phyloP scores from a whole-genome alignment of 2,113 vertebrate genomes.

The Perca flavescens region DNA sequence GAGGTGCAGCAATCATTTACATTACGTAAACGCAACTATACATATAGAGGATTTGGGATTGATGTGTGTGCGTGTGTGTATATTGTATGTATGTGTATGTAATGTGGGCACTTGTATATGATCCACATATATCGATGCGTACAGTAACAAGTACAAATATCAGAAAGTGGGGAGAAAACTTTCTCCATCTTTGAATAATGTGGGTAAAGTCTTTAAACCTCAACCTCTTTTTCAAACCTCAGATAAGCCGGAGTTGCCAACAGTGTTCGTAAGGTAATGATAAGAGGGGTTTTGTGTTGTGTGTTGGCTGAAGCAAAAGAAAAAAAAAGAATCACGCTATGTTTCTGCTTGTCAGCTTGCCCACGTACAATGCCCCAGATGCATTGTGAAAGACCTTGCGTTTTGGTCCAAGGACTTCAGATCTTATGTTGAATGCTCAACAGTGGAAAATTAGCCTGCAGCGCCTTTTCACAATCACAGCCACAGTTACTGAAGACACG shows the following conservation, averaged over 20 bases:
- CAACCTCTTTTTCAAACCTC: constrained; percentile 73
- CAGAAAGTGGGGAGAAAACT: background rate
- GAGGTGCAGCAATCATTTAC: background rate
- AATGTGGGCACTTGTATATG: background rate
- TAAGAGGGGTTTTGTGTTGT: constrained; percentile 49
- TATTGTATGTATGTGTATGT: background rate
- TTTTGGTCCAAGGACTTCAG: constrained; percentile 59
- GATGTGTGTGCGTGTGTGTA: background rate
- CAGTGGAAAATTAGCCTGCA: constrained; percentile 59
- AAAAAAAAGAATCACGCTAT: constrained; percentile 57
- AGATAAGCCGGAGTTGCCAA: constrained; percentile 80
- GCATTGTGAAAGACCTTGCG: constrained; percentile 75
- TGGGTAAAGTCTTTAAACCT: constrained; percentile 55
- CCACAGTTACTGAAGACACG: constrained; percentile 33
- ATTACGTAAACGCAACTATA: background rate
- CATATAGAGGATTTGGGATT: background rate
- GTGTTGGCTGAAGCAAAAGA: constrained; percentile 52
- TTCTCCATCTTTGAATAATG: constrained; percentile 20
- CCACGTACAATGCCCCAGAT: constrained; percentile 59
- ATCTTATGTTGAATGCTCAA: constrained; percentile 51
- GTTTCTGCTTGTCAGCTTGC: constrained; percentile 72
- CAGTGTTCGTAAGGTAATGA: constrained; percentile 79
- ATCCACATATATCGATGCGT: background rate
- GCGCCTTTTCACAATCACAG: constrained; percentile 47
- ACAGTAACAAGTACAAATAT: background rate